phyloP scores from a whole-genome alignment of 2,888 invertebrate genomes.

The Eudasyphora cyanicolor region DNA sequence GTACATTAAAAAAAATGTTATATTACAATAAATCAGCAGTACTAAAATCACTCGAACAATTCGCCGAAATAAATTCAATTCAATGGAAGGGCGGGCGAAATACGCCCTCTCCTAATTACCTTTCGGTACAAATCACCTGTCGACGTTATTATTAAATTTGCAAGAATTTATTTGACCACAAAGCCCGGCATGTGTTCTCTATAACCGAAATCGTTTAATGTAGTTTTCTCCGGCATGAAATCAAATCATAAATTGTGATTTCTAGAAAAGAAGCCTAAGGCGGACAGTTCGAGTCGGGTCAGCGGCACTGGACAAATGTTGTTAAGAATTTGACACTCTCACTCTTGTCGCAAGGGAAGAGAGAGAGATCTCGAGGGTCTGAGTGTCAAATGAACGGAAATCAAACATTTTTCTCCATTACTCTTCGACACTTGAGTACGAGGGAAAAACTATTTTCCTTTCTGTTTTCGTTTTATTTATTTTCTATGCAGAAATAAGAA shows the following conservation, averaged over 20 bases:
- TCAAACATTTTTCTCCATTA: constrained; percentile 53
- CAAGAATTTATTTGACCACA: not conserved
- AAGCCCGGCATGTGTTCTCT: not conserved
- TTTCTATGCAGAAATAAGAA: not conserved
- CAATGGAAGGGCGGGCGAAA: not conserved
- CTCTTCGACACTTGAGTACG: not conserved
- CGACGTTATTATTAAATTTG: not conserved
- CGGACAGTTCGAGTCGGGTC: no score
- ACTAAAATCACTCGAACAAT: no score
- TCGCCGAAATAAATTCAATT: no score
- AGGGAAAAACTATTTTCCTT: constrained; percentile 4
- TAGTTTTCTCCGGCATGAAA: constrained; percentile 35
- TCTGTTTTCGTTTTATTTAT: not conserved
- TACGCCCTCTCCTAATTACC: not conserved
- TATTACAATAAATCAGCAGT: no score
- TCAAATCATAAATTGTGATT: constrained; percentile 39
- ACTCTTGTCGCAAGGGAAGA: no score
- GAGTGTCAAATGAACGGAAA: constrained; percentile 51
- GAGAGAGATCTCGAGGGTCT: no score
- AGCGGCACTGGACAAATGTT: not conserved
- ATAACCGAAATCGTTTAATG: not conserved
- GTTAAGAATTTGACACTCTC: constrained; percentile 47
- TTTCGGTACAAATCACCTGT: not conserved
- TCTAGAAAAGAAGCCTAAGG: not conserved
- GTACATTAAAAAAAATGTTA: no score